Evolutionary conservation across 2,797 vertebrate species (phyloP), one percentile per base, ranked within the genome.

Genomic region (Glossophaga mutica): DNA sequence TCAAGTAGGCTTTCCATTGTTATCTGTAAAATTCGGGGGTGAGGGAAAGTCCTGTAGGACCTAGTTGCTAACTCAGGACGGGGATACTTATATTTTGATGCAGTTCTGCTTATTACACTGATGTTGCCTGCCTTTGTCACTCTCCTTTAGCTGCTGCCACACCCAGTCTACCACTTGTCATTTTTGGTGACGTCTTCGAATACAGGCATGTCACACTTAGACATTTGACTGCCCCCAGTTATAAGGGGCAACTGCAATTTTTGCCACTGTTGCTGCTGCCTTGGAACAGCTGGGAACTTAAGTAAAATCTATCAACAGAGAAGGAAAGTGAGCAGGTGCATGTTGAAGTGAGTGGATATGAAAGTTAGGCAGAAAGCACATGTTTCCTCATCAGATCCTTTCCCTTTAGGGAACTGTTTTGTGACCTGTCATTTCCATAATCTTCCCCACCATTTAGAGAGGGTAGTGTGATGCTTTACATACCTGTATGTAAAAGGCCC

Each of bases 321-420:
- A 24, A n/a, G 78, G 78, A 50, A 85, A 81, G 29, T 74, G 59
- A 52, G 48, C 92, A 92, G 86, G 86, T 93, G 65, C 14, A 2
- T 84, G 52, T 55, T 59, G 86, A 92, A 96, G 87, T 57, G 78
- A 94, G 26, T 90, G 87, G 42, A 52, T 88, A 16, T 74, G 73
- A 76, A 91, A 78, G 42, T 79, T 42, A 91, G 81, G 48, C 0
- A 12, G 48, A 93, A 91, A 87, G 57, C 85, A 86, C 65, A 73
- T 92, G 78, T 89, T 32, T 95, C 59, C 44, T 82, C 67, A 82
- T 86, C 67, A 90, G 12, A 85, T 29, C 21, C 22, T 48, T 79
- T 87, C 42, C 82, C 59, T 87, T 84, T 11, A 48, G 74, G 89
- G 39, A 67, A 52, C 11, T 24, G 24, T 89, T 85, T 21, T 68